Percentiles rank a stretch among this genome's conserved stretches.
Conservation (phyloP, 2,797 vertebrate genomes). For the Kryptolebias ocellatus region DNA sequence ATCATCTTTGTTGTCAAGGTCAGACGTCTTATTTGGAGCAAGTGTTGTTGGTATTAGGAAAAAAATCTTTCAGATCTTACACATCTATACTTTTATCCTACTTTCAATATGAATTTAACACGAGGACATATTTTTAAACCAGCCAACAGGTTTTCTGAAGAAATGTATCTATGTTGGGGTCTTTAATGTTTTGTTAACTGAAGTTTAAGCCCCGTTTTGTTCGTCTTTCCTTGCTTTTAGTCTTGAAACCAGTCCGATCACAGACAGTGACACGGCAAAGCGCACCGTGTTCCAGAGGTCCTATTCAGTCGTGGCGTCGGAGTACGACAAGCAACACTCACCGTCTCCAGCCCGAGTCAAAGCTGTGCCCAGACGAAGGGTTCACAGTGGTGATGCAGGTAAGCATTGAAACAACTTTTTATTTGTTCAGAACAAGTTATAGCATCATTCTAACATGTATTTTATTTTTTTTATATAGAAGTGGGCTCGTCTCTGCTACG, state of each 20-base stretch:
- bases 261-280: conserved; percentile 96
- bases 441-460: conserved; percentile 1
- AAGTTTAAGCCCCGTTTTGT: conserved; percentile 6
- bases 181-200: background rate
- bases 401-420: conserved; percentile 1
- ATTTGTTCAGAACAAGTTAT: background rate
- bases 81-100: background rate
- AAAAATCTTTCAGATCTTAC: too few species aligned
- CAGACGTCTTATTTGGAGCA: too few species aligned
- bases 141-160: background rate
- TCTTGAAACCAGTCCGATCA: conserved; percentile 98
- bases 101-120: background rate
- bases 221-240: conserved; percentile 67
- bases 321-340: conserved; percentile 98
- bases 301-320: conserved; percentile 97
- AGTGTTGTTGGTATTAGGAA: too few species aligned
- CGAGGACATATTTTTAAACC: too few species aligned
- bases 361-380: conserved; percentile 94
- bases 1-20: too few species aligned
- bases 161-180: background rate
- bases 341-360: conserved; percentile 95
- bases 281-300: conserved; percentile 98
- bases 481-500: conserved; percentile 96
- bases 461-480: conserved; percentile 78
- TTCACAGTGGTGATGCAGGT: conserved; percentile 98